Evolutionary conservation across 1,140 invertebrate genomes (phyloP).

Genomic region (Calosoma granatense): DNA sequence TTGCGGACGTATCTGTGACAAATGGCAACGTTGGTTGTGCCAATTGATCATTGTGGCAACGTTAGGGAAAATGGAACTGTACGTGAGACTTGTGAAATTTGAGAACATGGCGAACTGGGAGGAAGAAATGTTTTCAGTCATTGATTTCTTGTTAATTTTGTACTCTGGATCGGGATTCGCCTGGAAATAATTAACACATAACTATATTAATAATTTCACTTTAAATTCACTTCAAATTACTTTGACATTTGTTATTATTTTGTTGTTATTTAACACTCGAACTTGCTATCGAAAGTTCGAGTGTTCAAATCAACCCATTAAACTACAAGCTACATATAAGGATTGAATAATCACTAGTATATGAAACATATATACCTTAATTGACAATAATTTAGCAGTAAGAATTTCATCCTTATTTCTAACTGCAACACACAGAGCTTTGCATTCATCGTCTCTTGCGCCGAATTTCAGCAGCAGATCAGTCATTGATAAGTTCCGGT

Average conservation of each 20-base stretch:
- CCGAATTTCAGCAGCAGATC: slow-evolving; percentile 70
- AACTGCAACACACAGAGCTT: slow-evolving; percentile 64
- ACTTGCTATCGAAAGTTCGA: no score
- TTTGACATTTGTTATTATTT: slow-evolving; percentile 29
- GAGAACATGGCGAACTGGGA: slow-evolving; percentile 44
- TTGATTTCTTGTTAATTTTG: slow-evolving; percentile 76
- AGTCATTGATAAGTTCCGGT: slow-evolving; percentile 51
- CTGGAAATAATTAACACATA: slow-evolving; percentile 28
- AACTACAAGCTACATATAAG: no score
- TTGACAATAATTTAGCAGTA: slow-evolving; percentile 62
- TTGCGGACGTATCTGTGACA: slow-evolving; percentile 58
- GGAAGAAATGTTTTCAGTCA: slow-evolving; percentile 53
- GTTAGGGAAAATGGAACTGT: slow-evolving; percentile 73
- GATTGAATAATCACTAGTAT: no score
- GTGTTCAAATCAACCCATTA: no score
- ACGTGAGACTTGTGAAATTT: slow-evolving; percentile 56
- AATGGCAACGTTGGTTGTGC: slow-evolving; percentile 70
- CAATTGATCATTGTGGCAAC: slow-evolving; percentile 89
- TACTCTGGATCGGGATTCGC: slow-evolving; percentile 75
- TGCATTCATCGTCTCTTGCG: slow-evolving; percentile 79
- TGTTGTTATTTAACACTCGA: no score
- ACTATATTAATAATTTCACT: slow-evolving; percentile 13
- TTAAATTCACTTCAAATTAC: slow-evolving; percentile 27
- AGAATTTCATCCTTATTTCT: slow-evolving; percentile 59
- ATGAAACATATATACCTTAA: no score